Conservation (phyloP, 92 coral and sea anemone species). For the Zoanthus gigantus region DNA sequence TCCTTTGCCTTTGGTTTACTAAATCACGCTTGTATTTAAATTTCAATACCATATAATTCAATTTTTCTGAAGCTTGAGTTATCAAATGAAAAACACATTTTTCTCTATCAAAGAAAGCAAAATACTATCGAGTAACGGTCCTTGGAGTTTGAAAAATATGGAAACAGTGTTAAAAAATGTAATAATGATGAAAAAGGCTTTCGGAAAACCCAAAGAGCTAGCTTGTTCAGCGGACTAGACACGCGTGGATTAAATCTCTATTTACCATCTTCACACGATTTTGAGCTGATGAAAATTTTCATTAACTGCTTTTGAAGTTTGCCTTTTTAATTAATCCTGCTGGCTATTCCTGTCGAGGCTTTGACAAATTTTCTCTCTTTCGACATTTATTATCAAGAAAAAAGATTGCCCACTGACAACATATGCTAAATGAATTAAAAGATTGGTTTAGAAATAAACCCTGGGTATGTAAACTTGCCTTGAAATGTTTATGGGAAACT, state of each 20-base stretch:
- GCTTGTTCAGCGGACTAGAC: neutral
- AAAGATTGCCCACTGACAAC: constrained; percentile 39
- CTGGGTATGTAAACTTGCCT: constrained; percentile 33
- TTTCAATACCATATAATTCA: neutral
- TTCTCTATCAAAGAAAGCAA: neutral
- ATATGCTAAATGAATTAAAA: constrained; percentile 46
- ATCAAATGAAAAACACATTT: constrained; percentile 8
- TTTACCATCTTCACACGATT: constrained; percentile 43
- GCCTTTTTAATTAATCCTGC: constrained; percentile 42
- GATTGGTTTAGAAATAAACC: constrained; percentile 37
- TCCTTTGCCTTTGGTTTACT: neutral
- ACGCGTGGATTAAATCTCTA: constrained; percentile 27
- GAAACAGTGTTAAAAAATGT: neutral
- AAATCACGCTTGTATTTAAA: neutral
- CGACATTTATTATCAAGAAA: constrained; percentile 43
- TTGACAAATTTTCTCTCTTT: constrained; percentile 26
- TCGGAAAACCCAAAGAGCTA: neutral
- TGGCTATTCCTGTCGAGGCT: constrained; percentile 26
- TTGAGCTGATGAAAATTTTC: constrained; percentile 49
- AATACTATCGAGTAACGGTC: neutral
- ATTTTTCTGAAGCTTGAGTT: neutral
- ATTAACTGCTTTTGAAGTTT: constrained; percentile 51
- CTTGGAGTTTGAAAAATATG: neutral
- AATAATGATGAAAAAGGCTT: neutral
- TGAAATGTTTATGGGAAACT: constrained; percentile 23